A percentile compares a stretch with the other conserved stretches of the same genome.
These are phyloP conservation scores for Amblyopsis hoosieri DNA, from an alignment of 2,797 vertebrate genomes.

Conservation along the genomic window DNA sequence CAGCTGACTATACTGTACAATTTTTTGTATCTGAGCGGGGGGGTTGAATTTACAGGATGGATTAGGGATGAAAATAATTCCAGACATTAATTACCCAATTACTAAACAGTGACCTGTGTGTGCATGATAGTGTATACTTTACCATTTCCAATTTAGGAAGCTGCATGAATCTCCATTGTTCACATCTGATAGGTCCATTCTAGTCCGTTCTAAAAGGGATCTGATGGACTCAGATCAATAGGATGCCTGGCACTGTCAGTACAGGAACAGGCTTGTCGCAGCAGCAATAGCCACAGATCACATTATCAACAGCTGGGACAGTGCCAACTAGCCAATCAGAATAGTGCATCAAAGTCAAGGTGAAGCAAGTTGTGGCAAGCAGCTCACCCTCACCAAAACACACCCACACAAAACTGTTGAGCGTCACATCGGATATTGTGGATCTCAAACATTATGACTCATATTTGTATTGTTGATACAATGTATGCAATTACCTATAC, in stretches of 20 bases:
- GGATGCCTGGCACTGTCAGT: constrained; percentile 9
- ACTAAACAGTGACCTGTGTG: too few relatives aligned
- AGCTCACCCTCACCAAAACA: background rate
- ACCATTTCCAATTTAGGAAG: too few relatives aligned
- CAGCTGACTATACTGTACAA: too few relatives aligned
- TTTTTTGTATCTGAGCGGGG: constrained; percentile 13
- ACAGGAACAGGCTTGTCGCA: constrained; percentile 16
- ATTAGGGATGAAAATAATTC: constrained; percentile 44
- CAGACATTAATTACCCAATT: too few relatives aligned
- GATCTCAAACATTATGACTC: background rate
- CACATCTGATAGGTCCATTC: background rate
- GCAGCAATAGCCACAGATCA: constrained; percentile 12
- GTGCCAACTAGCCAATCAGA: constrained; percentile 32
- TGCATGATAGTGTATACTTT: too few relatives aligned
- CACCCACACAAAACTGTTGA: too few relatives aligned
- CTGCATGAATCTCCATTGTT: too few relatives aligned
- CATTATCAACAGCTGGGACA: constrained; percentile 23
- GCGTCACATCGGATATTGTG: too few relatives aligned
- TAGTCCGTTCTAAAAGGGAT: background rate
- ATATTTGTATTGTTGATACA: background rate
- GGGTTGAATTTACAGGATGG: constrained; percentile 38
- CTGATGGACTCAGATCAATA: constrained; percentile 20
- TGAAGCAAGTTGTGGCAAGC: constrained; percentile 5
- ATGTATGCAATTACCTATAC: background rate
- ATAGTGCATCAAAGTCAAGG: constrained; percentile 36